Evolutionary conservation across 1,140 invertebrate genomes (phyloP).

Genomic region (Cardiocondyla obscurior): DNA sequence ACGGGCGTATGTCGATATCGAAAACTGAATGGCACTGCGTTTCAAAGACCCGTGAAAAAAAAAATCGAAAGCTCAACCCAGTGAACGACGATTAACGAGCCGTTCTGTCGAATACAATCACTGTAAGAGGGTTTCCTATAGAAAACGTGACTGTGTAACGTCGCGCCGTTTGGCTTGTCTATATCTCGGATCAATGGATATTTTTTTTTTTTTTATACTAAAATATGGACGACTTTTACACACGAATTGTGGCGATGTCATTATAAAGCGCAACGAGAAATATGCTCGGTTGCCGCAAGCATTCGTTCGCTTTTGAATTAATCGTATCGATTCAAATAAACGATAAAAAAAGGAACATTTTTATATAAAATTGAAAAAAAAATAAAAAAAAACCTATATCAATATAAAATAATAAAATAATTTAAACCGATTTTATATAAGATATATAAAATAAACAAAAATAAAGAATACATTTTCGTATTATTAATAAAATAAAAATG

Average conservation of each 20-base stretch:
- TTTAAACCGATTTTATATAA: neutral
- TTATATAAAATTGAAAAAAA: neutral
- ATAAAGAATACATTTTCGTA: neutral
- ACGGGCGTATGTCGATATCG: slow-evolving; percentile 52
- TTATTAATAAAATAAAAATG: too few species aligned
- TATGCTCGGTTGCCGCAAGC: neutral
- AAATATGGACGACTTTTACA: neutral
- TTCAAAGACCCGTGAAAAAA: slow-evolving; percentile 46
- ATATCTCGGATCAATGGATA: slow-evolving; percentile 34
- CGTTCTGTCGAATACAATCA: slow-evolving; percentile 54
- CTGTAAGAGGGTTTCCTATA: slow-evolving; percentile 37
- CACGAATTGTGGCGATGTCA: neutral
- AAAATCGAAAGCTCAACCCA: slow-evolving; percentile 27
- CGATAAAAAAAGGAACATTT: neutral
- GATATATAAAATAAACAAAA: neutral
- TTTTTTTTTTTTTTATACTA: slow-evolving; percentile 4
- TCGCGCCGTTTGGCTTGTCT: slow-evolving; percentile 19
- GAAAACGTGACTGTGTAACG: slow-evolving; percentile 47
- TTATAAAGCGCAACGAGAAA: slow-evolving; percentile 15
- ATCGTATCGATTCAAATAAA: neutral
- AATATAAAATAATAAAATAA: neutral
- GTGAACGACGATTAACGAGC: slow-evolving; percentile 51
- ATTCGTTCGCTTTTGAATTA: neutral
- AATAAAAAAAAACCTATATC: too few species aligned
- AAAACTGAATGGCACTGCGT: slow-evolving; percentile 54